Evolutionary conservation across 1,140 invertebrate species (phyloP), one percentile per base, ranked within the genome.

Genomic region (Scaptodrosophila lebanonensis): DNA sequence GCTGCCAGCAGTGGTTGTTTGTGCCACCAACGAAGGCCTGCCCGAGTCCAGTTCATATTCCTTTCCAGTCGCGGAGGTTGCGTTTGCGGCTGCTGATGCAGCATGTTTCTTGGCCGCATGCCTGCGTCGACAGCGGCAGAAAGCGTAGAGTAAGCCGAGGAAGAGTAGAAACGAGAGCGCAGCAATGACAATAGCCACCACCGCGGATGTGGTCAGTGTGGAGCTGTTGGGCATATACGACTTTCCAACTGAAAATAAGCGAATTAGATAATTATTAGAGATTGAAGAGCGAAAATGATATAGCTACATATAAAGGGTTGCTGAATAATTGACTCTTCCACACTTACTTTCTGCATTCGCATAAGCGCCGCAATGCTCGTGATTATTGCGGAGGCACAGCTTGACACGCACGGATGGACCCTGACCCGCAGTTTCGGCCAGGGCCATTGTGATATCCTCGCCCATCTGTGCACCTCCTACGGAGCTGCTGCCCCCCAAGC

Each of bases 291-390:
- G 8, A 1, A 8, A 4, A 11, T 16, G 15, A 35, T 7, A 17
- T 0, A 47, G 16, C n/a, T n/a, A 8, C 15, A 48, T 8, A 36
- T 2, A 12, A 45, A 9, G 9, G 13, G 20, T 44, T 42, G 3
- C 9, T 6, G 16, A 1, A 2, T 35, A 27, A 9, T 8, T 27
- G 7, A 9, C 2, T 3, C 3, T 3, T 32, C 17, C 50, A 17
- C 42, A 91, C 93, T 94, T 87, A 95, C 93, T 92, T 75, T 94
- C 92, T 29, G 94, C 94, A 83, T 93, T 92, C 1, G 91, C 89
- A 85, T 93, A 94, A 36, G 95, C 93, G 7, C 95, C 94, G 77
- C 95, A 97, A 58, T 93, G 93, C 16, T 94, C 92, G 17, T 91
- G 90, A 72, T 94, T 93, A 1, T 91, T 90, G 62, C 91, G 89